Base-by-base conservation (phyloP, 2,797 vertebrate species). In the Mareca strepera region DNA sequence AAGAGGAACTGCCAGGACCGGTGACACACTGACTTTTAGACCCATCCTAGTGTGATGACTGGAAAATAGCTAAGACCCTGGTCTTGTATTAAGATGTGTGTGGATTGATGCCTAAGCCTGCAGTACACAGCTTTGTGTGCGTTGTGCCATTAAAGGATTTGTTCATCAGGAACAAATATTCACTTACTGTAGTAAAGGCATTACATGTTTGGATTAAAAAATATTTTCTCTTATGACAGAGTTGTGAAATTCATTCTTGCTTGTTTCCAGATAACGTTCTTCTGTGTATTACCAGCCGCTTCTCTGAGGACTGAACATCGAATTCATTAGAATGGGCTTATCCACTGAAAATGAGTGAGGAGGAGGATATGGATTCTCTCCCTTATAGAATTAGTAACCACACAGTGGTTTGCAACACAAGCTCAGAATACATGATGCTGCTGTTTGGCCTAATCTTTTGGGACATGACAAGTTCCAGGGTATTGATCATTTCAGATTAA, bases 401-500 rank as follows among this genome's bases (percentile, higher is more conserved):
- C 22, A 68, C 37, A 64, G 86, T 37, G 21, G 23, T 63, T 94
- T 90, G 50, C 72, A 92, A 43, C 29, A 48, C 76, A 72, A 95
- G 37, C 53, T 96, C 73, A 82, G 75, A 83, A 92, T 75, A 90
- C 12, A 48, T 60, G 46, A 86, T 83, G 53, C 39, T 79, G 64
- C 35, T 80, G 18, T 80, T 95, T 69, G 67, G 78, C 52, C 33
- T 96, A 95, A 97, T 96, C 89, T 69, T 93, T 89, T 93, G 60
- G 86, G 96, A 95, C 95, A 80, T 76, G 56, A 33, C 88, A 88
- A 82, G 88, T 96, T 96, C 77, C 85, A 80, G 96, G 90, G 89
- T 97, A 97, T 97, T 92, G 94, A 96, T 97, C 82, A 90, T 92
- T 97, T 97, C 96, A 95, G 83, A 94, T 93, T 96, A 93, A 93